These are phyloP conservation scores for Drosophila emarginata DNA, from an alignment of 2,888 invertebrate genomes.

Conservation along the genomic window DNA sequence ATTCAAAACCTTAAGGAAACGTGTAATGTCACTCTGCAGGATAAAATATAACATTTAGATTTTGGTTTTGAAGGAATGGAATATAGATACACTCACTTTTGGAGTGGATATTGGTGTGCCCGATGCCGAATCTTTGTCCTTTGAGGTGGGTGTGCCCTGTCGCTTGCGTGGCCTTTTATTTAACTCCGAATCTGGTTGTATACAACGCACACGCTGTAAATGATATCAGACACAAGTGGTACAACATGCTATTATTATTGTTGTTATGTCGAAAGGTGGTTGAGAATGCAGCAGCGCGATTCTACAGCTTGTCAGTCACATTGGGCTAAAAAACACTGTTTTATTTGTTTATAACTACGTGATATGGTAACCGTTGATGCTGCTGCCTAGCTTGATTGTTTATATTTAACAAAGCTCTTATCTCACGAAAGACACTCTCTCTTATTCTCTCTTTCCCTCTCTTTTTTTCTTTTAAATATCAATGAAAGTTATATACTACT, in stretches of 20 bases:
- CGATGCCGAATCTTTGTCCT: constrained; percentile 29
- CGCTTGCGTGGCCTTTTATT: constrained; percentile 68
- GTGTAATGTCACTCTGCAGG: constrained; percentile 75
- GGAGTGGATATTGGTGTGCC: constrained; percentile 51
- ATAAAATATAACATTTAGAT: background rate
- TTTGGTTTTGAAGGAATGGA: background rate
- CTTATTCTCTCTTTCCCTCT: background rate
- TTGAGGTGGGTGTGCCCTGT: constrained; percentile 52
- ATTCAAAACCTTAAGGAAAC: constrained; percentile 67
- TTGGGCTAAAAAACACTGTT: constrained; percentile 65
- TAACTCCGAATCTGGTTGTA: constrained; percentile 80
- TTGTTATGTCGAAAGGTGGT: background rate
- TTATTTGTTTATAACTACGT: constrained; percentile 77
- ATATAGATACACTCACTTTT: constrained; percentile 48
- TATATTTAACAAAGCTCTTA: constrained; percentile 37
- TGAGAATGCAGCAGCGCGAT: constrained; percentile 2
- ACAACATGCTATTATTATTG: background rate
- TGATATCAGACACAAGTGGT: background rate
- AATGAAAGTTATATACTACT: background rate
- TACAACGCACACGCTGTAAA: constrained; percentile 79
- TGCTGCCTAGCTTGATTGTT: constrained; percentile 28
- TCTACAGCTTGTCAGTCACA: constrained; percentile 59
- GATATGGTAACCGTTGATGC: constrained; percentile 59
- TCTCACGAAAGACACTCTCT: constrained; percentile 20
- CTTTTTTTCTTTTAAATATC: background rate